A percentile compares a stretch with the other conserved stretches of the same genome.
Evolutionary conservation across 2,797 vertebrate species (phyloP).

Genomic region (Rhinella marina): DNA sequence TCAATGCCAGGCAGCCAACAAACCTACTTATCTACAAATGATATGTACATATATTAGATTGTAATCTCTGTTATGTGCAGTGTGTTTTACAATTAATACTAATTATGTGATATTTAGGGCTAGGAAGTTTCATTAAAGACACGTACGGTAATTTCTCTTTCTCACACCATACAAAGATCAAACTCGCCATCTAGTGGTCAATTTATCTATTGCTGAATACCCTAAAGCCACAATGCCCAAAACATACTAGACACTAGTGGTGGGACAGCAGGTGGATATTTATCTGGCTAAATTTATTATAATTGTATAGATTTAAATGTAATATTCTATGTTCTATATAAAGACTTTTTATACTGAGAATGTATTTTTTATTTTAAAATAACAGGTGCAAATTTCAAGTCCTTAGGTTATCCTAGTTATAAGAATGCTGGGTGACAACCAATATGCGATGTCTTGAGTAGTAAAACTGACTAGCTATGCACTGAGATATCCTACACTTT

Average conservation of each 20-base stretch:
- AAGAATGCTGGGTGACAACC: not conserved
- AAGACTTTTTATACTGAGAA: not conserved
- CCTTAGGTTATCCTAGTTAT: not conserved
- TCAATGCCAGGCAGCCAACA: too few relatives aligned
- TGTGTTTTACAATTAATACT: not conserved
- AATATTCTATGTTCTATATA: not conserved
- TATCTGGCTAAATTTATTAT: too few relatives aligned
- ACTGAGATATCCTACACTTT: too few relatives aligned
- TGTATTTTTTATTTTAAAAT: too few relatives aligned
- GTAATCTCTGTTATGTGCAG: not conserved
- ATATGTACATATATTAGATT: not conserved
- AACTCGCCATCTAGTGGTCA: constrained; percentile 32
- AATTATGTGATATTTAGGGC: not conserved
- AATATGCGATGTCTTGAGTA: not conserved
- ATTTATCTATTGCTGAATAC: not conserved
- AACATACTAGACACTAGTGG: not conserved
- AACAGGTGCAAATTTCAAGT: too few relatives aligned
- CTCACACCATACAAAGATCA: not conserved
- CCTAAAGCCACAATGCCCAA: not conserved
- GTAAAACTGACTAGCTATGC: too few relatives aligned
- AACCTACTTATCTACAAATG: not conserved
- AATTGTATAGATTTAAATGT: too few relatives aligned
- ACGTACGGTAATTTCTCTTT: not conserved
- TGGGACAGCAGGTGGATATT: not conserved
- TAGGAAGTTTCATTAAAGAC: not conserved